Conservation (phyloP, 2,888 invertebrate genomes). For the Spodoptera exigua region DNA sequence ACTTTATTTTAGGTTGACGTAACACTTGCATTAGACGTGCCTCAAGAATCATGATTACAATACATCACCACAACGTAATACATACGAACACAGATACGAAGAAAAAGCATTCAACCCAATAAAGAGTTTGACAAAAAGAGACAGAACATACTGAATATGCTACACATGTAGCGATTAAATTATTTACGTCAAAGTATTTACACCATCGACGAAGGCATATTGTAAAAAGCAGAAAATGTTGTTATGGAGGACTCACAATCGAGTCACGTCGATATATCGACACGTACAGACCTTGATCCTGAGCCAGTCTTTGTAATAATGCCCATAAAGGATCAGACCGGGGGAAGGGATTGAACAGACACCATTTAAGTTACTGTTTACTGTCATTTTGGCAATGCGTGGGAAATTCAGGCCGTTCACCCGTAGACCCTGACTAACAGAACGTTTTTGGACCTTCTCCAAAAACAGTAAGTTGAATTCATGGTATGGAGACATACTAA, state of each 20-base stretch:
- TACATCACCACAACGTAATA: slow-evolving; percentile 15
- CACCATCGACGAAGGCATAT: slow-evolving; percentile 31
- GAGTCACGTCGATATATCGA: slow-evolving; percentile 57
- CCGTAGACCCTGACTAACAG: slow-evolving; percentile 75
- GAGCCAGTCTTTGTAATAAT: slow-evolving; percentile 64
- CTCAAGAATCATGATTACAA: slow-evolving; percentile 8
- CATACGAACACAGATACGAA: slow-evolving; percentile 17
- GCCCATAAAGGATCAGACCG: slow-evolving; percentile 64
- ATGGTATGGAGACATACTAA: slow-evolving; percentile 39
- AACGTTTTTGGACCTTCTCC: slow-evolving; percentile 76
- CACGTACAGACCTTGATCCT: slow-evolving; percentile 63
- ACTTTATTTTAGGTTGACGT: too few relatives aligned
- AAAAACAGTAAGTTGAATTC: slow-evolving; percentile 73
- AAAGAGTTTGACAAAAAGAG: slow-evolving; percentile 41
- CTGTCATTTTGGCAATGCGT: slow-evolving; percentile 71
- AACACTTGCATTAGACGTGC: too few relatives aligned
- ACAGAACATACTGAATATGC: slow-evolving; percentile 39
- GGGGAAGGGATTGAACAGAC: slow-evolving; percentile 55
- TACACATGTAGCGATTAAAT: slow-evolving; percentile 45
- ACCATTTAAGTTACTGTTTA: slow-evolving; percentile 64
- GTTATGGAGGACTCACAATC: slow-evolving; percentile 54
- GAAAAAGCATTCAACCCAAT: slow-evolving; percentile 31
- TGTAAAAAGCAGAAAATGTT: slow-evolving; percentile 51
- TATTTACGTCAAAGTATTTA: slow-evolving; percentile 49
- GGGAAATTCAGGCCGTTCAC: slow-evolving; percentile 81